Conservation (phyloP, 2,113 vertebrate species). For the Coturnix japonica region DNA sequence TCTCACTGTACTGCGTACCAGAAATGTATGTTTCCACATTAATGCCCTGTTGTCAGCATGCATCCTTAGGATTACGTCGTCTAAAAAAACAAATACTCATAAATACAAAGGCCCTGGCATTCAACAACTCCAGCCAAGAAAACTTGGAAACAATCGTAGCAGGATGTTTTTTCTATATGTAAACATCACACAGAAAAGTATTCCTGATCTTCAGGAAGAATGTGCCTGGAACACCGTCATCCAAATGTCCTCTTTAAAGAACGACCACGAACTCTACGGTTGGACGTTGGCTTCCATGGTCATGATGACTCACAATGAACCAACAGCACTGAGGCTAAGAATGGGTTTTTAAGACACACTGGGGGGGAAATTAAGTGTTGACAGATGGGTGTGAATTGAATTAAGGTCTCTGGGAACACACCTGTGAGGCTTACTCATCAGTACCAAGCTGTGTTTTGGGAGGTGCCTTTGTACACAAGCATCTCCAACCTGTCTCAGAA, state of each 20-base stretch:
- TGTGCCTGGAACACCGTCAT: neutral
- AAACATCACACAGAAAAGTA: conserved; percentile 9
- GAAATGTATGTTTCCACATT: neutral
- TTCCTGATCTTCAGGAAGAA: conserved; percentile 3
- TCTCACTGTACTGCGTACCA: neutral
- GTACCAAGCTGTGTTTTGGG: neutral
- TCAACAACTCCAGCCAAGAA: neutral
- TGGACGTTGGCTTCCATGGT: neutral
- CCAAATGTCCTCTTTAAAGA: neutral
- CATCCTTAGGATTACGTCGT: neutral
- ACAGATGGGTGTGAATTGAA: neutral
- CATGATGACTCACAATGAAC: neutral
- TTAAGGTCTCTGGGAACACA: neutral
- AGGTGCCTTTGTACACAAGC: neutral
- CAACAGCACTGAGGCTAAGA: neutral
- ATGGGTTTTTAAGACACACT: neutral
- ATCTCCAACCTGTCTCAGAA: neutral
- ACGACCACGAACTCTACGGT: fast-evolving
- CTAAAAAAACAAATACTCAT: neutral
- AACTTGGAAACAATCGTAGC: neutral
- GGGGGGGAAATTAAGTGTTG: neutral
- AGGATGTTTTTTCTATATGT: conserved; percentile 18
- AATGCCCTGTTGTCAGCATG: neutral
- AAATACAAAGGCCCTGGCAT: neutral
- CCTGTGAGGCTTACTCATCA: neutral